Evolutionary conservation across 2,888 invertebrate species (phyloP), one percentile per base, ranked within the genome.

Genomic region (Tenthredo scrophulariae): DNA sequence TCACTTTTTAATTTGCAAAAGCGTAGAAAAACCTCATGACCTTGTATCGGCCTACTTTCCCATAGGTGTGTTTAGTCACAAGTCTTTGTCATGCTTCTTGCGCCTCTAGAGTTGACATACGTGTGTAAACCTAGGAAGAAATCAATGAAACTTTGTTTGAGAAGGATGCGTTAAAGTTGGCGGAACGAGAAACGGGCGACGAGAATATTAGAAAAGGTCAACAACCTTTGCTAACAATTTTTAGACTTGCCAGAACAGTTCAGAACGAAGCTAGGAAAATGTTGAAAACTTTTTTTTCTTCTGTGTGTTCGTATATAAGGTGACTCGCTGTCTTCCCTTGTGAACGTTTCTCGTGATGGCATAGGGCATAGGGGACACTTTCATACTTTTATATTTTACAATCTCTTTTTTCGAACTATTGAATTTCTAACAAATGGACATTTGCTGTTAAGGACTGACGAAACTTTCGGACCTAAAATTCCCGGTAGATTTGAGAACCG

Each of bases 181-280:
- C 54, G 77, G 18, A 33, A 50, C 18, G 54, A 33, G 29, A 6
- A 77, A 50, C 26, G 50, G 40, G 50, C 18, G 54, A 29, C 40
- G 54, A 77, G 77, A 77, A 62, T 33, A 80, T 62, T 43, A 80
- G 37, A 58, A 62, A 54, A 80, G 80, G 80, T 80, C 80, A 40
- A 62, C 62, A 40, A 62, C 58, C 80, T 80, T 58, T 40, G 80
- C 62, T 40, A 80, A 80, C 58, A 79, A 79, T 79, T 80, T 58
- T 80, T 80, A 77, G 77, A 77, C 75, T 46, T 43, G 43, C 75
- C 75, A 50, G 75, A 75, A 26, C 29, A 37, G 43, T 46, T 46
- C 46, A 15, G 79, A 58, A 54, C 79, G 2, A 3, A 33, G 79
- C 29, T n/a, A 54, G 7, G 79, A 79, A 79, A 58, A 29, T 54